Percentiles rank a stretch among this genome's conserved stretches.
Evolutionary conservation across 2,113 vertebrate genomes (phyloP).

Genomic region (Zapus hudsonius): DNA sequence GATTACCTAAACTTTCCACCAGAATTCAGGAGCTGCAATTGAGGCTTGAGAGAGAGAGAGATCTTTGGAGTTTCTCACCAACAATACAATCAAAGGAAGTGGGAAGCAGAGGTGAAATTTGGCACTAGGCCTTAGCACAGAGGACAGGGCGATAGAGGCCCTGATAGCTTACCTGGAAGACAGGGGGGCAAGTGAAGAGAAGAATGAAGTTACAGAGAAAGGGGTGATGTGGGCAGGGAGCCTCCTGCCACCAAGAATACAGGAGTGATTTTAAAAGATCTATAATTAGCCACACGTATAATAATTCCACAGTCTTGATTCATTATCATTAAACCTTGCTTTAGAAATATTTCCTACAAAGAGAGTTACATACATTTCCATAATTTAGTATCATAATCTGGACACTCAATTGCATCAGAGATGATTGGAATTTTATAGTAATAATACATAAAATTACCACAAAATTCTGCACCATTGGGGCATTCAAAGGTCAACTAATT

Average conservation of each 20-base stretch:
- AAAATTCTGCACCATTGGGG: not conserved
- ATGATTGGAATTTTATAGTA: not conserved
- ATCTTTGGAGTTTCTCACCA: not conserved
- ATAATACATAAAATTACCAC: not conserved
- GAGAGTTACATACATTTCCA: not conserved
- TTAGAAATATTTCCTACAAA: not conserved
- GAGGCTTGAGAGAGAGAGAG: not conserved
- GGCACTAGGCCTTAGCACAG: fast-evolving
- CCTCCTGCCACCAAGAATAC: not conserved
- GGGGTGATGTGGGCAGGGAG: fast-evolving
- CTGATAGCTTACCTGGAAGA: fast-evolving
- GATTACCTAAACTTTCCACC: not conserved
- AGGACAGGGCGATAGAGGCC: fast-evolving
- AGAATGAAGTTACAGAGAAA: not conserved
- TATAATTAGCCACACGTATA: not conserved
- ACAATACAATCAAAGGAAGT: not conserved
- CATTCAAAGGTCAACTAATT: not conserved
- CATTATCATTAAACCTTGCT: not conserved
- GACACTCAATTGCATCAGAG: not conserved
- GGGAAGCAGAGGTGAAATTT: not conserved
- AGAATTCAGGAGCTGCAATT: not conserved
- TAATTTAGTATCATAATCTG: not conserved
- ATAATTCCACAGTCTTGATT: not conserved
- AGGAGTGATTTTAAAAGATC: not conserved
- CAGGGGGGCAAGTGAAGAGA: not conserved